Percentiles rank a stretch among this genome's conserved stretches.
phyloP scores from a whole-genome alignment of 2,797 vertebrate species.

The Austrolebias charrua region DNA sequence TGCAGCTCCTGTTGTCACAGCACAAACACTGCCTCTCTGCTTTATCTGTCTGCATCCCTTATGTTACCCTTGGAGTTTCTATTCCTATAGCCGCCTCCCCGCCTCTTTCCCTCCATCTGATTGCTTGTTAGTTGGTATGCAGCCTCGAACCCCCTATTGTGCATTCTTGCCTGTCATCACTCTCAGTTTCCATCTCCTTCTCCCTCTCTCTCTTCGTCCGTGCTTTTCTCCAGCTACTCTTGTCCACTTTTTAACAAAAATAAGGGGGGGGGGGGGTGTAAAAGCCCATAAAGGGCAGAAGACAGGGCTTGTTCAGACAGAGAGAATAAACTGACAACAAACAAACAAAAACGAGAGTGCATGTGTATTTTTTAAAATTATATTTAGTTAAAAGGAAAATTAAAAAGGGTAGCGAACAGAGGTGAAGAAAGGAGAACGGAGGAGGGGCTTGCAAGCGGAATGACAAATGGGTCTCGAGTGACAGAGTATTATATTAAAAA shows the following conservation, averaged over 20 bases:
- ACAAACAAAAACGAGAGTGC: slow-evolving; percentile 27
- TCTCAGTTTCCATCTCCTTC: slow-evolving; percentile 57
- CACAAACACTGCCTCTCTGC: slow-evolving; percentile 13
- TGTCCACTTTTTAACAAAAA: slow-evolving; percentile 31
- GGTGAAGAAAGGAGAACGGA: slow-evolving; percentile 25
- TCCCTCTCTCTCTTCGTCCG: slow-evolving; percentile 12
- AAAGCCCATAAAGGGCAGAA: slow-evolving; percentile 8
- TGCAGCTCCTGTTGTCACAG: slow-evolving; percentile 21
- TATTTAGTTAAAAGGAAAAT: slow-evolving; percentile 53
- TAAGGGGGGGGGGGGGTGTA: not conserved
- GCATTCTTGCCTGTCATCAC: slow-evolving; percentile 74
- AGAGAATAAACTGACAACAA: slow-evolving; percentile 33
- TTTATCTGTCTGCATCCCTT: slow-evolving; percentile 37
- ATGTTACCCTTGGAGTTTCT: slow-evolving; percentile 47
- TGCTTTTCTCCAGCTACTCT: slow-evolving; percentile 29
- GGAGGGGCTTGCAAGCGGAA: slow-evolving; percentile 60
- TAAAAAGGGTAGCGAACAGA: slow-evolving; percentile 44
- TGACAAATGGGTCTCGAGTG: slow-evolving; percentile 79
- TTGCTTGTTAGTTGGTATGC: slow-evolving; percentile 77
- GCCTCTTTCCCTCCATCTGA: slow-evolving; percentile 59
- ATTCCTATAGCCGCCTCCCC: slow-evolving; percentile 35
- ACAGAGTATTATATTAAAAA: slow-evolving; percentile 80
- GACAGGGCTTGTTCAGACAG: slow-evolving; percentile 25
- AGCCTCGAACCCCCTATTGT: slow-evolving; percentile 67
- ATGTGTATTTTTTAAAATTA: slow-evolving; percentile 4